Conservation (phyloP, 64 coral and sea anemone species). For the Montipora efflorescens region DNA sequence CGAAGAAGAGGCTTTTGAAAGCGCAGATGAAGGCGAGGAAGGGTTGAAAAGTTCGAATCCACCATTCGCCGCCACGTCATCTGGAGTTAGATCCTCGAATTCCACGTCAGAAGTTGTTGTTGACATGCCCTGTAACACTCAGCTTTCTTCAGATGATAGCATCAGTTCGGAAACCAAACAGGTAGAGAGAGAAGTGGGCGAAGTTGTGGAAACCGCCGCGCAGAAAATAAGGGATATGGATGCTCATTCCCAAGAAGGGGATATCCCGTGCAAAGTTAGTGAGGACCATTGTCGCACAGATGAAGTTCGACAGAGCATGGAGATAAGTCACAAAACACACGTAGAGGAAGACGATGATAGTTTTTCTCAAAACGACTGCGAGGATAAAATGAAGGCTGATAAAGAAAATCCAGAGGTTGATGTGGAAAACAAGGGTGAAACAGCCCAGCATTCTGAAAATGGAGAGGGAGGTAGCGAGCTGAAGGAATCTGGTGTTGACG, state of each 20-base stretch:
- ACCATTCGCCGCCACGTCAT: slow-evolving; percentile 86
- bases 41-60: not conserved
- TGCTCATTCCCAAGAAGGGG: not conserved
- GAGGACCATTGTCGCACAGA: not conserved
- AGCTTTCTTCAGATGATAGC: not conserved
- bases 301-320: not conserved
- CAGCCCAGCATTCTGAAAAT: not conserved
- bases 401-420: not conserved
- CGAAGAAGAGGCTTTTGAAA: slow-evolving; percentile 97
- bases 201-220: not conserved
- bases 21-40: slow-evolving; percentile 97
- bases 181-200: not conserved
- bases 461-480: not conserved
- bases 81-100: slow-evolving; percentile 55
- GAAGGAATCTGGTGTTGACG: not conserved
- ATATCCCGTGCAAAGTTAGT: not conserved
- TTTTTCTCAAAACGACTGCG: not conserved
- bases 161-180: slow-evolving; percentile 3
- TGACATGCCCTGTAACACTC: not conserved
- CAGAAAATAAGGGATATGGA: not conserved
- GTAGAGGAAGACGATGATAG: not conserved
- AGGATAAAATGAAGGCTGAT: not conserved
- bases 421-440: not conserved
- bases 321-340: not conserved
- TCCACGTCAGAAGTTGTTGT: slow-evolving; percentile 75